Percentiles rank a stretch among this genome's conserved stretches.
Evolutionary conservation across 2,888 invertebrate species (phyloP).

Genomic region (Cantharis nigra): DNA sequence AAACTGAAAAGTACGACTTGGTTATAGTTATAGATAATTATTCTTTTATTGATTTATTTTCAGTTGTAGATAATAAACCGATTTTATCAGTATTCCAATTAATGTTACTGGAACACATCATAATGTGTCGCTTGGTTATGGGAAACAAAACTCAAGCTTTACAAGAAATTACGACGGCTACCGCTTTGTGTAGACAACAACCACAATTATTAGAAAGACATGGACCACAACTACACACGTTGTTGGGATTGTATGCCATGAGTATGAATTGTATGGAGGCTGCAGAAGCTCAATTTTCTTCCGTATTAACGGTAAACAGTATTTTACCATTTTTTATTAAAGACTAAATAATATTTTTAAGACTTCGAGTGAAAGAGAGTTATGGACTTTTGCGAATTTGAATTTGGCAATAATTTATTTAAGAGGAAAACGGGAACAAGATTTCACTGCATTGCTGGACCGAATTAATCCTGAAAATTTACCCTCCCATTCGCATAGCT

Average conservation of each 20-base stretch:
- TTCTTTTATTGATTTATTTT: slow-evolving; percentile 34
- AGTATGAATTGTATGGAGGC: slow-evolving; percentile 97
- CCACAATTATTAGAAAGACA: slow-evolving; percentile 72
- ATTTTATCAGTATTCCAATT: slow-evolving; percentile 91
- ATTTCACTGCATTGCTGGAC: slow-evolving; percentile 85
- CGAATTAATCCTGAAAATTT: slow-evolving; percentile 91
- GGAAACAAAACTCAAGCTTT: slow-evolving; percentile 94
- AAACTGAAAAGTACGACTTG: slow-evolving; percentile 80
- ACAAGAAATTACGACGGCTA: slow-evolving; percentile 76
- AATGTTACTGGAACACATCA: slow-evolving; percentile 94
- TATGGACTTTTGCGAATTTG: slow-evolving; percentile 93
- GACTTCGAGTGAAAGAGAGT: slow-evolving; percentile 86
- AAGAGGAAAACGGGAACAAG: slow-evolving; percentile 84
- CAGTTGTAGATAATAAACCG: slow-evolving; percentile 79
- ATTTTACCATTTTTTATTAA: neutral
- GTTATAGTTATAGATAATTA: neutral
- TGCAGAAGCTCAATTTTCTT: slow-evolving; percentile 92
- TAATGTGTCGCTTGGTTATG: slow-evolving; percentile 95
- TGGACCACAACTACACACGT: slow-evolving; percentile 82
- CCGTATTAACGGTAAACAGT: slow-evolving; percentile 78
- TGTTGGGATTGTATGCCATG: slow-evolving; percentile 96
- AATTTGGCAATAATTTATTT: slow-evolving; percentile 97
- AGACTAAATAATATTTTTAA: slow-evolving; percentile 46
- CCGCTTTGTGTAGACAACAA: slow-evolving; percentile 70
- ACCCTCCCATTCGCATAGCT: slow-evolving; percentile 88